Evolutionary conservation across 30 jellyfish, hydroid and myxozoan species (phyloP).

Genomic region (Chrysaora quinquecirrha): DNA sequence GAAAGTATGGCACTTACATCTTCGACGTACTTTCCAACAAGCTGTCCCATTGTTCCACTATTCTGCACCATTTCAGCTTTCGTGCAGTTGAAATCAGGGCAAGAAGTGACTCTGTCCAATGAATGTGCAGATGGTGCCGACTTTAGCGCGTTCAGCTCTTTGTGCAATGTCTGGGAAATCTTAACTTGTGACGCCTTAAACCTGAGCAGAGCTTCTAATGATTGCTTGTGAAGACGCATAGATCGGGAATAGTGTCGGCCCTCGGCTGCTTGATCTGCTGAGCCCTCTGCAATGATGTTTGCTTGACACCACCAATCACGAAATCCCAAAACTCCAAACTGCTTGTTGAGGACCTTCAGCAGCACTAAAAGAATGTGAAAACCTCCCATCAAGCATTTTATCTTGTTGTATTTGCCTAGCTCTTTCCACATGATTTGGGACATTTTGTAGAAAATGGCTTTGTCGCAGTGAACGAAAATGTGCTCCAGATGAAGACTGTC

Average conservation of each 20-base stretch:
- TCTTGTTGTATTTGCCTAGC: conserved; percentile 1
- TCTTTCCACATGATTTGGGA: conserved; percentile 22
- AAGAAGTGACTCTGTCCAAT: neutral
- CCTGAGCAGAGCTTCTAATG: neutral
- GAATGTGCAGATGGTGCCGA: neutral
- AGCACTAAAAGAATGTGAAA: too few relatives aligned
- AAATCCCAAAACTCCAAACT: too few relatives aligned
- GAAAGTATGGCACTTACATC: neutral
- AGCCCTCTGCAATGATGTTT: too few relatives aligned
- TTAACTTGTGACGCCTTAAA: neutral
- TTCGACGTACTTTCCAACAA: too few relatives aligned
- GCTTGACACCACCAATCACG: too few relatives aligned
- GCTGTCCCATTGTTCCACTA: too few relatives aligned
- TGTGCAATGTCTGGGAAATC: neutral
- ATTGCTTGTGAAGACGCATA: conserved; percentile 1
- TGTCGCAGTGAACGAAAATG: conserved; percentile 3
- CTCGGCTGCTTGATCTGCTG: conserved; percentile 8
- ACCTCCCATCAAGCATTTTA: conserved; percentile 5
- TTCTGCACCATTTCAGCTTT: too few relatives aligned
- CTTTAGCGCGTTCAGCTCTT: neutral
- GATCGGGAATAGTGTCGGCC: conserved; percentile 1
- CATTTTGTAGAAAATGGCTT: too few relatives aligned
- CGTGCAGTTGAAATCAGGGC: conserved; percentile 8
- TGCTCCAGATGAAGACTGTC: conserved; percentile 6
- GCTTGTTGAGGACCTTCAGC: too few relatives aligned